Conservation (phyloP, 35 echinoderm and acorn worm genomes). For the Heliocidaris tuberculata region DNA sequence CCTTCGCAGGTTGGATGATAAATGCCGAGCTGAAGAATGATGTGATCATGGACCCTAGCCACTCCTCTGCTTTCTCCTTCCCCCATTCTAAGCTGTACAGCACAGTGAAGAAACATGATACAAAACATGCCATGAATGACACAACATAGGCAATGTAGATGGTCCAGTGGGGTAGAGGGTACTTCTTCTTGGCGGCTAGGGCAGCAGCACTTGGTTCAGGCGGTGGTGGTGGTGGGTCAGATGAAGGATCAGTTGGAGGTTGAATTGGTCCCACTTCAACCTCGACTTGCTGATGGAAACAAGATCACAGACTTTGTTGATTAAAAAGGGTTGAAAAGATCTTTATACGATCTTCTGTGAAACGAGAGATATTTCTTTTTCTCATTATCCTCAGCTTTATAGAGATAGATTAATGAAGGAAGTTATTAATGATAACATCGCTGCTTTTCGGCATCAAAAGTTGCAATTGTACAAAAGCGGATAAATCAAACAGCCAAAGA, state of each 20-base stretch:
- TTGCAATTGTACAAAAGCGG: too few species aligned
- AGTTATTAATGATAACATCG: too few species aligned
- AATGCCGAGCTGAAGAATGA: constrained; percentile 69
- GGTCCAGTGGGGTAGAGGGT: constrained; percentile 63
- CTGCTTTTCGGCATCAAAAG: too few species aligned
- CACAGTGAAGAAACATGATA: constrained; percentile 61
- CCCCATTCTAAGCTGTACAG: constrained; percentile 76
- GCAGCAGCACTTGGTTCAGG: background rate
- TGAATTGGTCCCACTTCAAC: background rate
- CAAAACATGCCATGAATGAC: constrained; percentile 38
- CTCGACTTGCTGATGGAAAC: background rate
- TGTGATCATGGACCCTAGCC: constrained; percentile 59
- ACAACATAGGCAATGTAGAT: constrained; percentile 63
- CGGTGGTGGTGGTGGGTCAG: background rate
- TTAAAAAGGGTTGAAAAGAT: too few species aligned
- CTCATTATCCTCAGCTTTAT: too few species aligned
- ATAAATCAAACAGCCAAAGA: too few species aligned
- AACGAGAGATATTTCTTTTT: too few species aligned
- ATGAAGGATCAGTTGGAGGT: background rate
- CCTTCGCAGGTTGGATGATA: constrained; percentile 68
- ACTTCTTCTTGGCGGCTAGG: constrained; percentile 42
- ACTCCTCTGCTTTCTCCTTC: constrained; percentile 54
- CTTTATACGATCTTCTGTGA: too few species aligned
- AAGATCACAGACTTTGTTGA: background rate
- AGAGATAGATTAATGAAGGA: too few species aligned